Base-by-base conservation (phyloP, 2,113 vertebrate genomes). In the Nothoprocta perdicaria region DNA sequence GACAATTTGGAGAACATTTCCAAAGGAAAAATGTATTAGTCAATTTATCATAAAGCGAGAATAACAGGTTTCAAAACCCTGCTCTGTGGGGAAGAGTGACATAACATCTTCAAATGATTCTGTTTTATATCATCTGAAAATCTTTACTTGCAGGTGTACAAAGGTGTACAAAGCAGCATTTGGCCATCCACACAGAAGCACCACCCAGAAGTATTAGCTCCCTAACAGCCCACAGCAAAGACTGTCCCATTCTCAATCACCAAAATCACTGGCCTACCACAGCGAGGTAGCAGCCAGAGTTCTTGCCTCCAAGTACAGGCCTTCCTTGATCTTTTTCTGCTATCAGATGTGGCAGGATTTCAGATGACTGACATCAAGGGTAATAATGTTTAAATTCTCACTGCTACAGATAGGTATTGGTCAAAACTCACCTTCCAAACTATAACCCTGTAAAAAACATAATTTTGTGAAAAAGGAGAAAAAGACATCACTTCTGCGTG, bases 311-410 rank as follows among this genome's bases (percentile, higher is more conserved):
- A 14, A 27, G 24, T 24, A 26, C 48, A 55, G 14, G 35, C 8
- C 29, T 2, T 5, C 9, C 14, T 85, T 43, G 46, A 46, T 35
- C 33, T 69, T 26, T 35, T 73, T 41, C 48, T 66, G 16, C 40
- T 72, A 13, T 22, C 19, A 24, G 10, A 35, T 31, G 27, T 16
- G 9, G 2, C 14, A 89, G 26, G 5, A 65, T 90, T 82, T 50
- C 33, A 85, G 26, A 40, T 18, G n/a, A 19, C 55, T 1, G 0
- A 21, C 17, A 26, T 14, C 21, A 26, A 6, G 6, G 9, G 10
- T 14, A 69, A 11, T 0, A 0, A 26, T 11, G 31, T 45, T 38
- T 15, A 67, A 78, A 65, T 22, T 72, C 21, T 23, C 26, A 9
- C 3, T 21, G 57, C 23, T 24, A 3, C 24, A 41, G 21, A 73